phyloP scores from a whole-genome alignment of 2,888 invertebrate genomes.

The Graphium colonna region DNA sequence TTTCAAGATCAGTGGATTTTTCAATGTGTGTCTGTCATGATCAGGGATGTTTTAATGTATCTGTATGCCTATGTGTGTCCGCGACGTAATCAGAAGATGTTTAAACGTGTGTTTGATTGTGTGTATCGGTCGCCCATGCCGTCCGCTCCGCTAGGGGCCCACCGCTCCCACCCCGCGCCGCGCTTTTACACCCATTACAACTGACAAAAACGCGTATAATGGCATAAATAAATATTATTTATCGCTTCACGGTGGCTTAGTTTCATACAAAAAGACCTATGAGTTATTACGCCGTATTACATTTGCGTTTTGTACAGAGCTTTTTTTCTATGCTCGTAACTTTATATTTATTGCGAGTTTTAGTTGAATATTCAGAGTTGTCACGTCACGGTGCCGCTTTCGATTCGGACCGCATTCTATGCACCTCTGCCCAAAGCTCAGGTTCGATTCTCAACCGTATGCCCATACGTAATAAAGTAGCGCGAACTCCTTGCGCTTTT shows the following conservation, averaged over 20 bases:
- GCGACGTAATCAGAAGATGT: too few species aligned
- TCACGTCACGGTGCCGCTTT: slow-evolving; percentile 64
- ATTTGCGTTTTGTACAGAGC: slow-evolving; percentile 70
- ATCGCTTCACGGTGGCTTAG: slow-evolving; percentile 79
- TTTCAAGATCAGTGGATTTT: too few species aligned
- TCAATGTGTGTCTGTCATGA: too few species aligned
- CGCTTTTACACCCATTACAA: slow-evolving; percentile 70
- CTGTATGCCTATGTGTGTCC: too few species aligned
- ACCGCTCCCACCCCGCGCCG: slow-evolving; percentile 42
- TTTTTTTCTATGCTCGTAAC: slow-evolving; percentile 74
- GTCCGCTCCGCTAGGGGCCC: slow-evolving; percentile 31
- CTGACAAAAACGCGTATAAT: slow-evolving; percentile 79
- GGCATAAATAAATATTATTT: slow-evolving; percentile 80
- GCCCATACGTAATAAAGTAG: not conserved
- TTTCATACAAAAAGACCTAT: slow-evolving; percentile 75
- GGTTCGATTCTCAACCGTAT: slow-evolving; percentile 22
- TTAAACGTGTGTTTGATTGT: too few species aligned
- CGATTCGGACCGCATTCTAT: slow-evolving; percentile 41
- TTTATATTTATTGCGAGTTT: slow-evolving; percentile 75
- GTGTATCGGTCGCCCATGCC: too few species aligned
- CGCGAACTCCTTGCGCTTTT: too few species aligned
- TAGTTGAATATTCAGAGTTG: slow-evolving; percentile 71
- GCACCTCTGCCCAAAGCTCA: slow-evolving; percentile 8
- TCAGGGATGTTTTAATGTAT: too few species aligned
- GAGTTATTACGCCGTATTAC: slow-evolving; percentile 75